Evolutionary conservation across 2,113 vertebrate species (phyloP).

Genomic region (Riparia riparia): DNA sequence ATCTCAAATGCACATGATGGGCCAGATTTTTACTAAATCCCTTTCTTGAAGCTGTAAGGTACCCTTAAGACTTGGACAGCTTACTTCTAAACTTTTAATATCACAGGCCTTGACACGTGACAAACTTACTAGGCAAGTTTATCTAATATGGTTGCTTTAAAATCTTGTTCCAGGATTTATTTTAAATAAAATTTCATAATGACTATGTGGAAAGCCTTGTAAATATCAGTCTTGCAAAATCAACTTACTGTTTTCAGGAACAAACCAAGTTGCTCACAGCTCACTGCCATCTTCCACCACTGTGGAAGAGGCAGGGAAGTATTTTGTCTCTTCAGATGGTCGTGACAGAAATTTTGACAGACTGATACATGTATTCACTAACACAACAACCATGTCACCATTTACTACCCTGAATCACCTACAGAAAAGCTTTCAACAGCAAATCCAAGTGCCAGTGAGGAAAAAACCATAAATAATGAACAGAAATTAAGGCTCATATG

Average conservation of each 20-base stretch:
- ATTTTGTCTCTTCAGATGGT: neutral
- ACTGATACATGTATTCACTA: neutral
- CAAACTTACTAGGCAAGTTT: neutral
- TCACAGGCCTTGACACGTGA: neutral
- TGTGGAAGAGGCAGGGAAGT: neutral
- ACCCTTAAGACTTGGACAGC: neutral
- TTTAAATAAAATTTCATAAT: neutral
- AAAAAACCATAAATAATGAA: neutral
- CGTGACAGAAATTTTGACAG: neutral
- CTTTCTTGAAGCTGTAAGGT: constrained; percentile 1
- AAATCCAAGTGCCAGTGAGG: neutral
- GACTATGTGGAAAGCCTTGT: neutral
- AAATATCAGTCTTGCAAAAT: neutral
- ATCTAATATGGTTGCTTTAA: neutral
- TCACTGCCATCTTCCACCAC: neutral
- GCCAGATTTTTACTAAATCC: neutral
- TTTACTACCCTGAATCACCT: neutral
- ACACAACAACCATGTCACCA: neutral
- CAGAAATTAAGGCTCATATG: neutral
- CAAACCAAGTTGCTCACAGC: neutral
- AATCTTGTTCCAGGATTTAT: neutral
- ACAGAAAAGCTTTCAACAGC: neutral
- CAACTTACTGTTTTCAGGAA: neutral
- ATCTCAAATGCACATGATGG: neutral
- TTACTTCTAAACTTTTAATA: neutral